These are phyloP conservation scores for Acomys russatus DNA, from an alignment of 2,797 vertebrate species.

Conservation along the genomic window DNA sequence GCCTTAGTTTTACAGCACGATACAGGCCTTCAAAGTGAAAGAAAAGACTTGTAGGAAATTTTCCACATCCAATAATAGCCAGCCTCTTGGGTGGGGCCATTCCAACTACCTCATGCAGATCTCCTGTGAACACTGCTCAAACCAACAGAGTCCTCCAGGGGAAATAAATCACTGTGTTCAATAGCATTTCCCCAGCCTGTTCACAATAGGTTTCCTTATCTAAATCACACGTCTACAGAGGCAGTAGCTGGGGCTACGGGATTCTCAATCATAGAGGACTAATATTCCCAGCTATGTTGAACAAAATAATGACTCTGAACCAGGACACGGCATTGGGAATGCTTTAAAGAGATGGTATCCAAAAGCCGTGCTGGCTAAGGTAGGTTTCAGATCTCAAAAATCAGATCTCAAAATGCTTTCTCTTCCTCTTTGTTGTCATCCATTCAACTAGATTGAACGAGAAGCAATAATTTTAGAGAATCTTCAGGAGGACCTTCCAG, in stretches of 20 bases:
- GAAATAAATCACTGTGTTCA: not conserved
- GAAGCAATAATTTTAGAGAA: conserved; percentile 92
- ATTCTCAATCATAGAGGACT: not conserved
- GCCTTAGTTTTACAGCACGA: not conserved
- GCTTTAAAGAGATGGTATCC: not conserved
- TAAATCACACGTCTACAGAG: not conserved
- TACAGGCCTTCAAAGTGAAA: not conserved
- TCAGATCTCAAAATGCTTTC: not conserved
- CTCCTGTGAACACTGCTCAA: not conserved
- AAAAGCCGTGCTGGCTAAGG: not conserved
- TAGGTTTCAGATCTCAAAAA: not conserved
- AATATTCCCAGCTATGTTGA: not conserved
- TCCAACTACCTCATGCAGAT: not conserved
- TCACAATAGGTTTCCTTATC: not conserved
- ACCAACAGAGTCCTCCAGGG: not conserved
- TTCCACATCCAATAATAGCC: not conserved
- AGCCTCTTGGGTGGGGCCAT: not conserved
- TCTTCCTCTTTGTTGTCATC: conserved; percentile 25
- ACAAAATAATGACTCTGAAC: not conserved
- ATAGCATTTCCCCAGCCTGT: not conserved
- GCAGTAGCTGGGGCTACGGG: not conserved
- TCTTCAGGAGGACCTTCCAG: conserved; percentile 93
- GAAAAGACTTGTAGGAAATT: not conserved
- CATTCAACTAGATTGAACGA: conserved; percentile 92
- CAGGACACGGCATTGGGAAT: not conserved